Evolutionary conservation across 2,113 vertebrate species (phyloP), one percentile per base, ranked within the genome.

Genomic region (Eubucco bourcierii): DNA sequence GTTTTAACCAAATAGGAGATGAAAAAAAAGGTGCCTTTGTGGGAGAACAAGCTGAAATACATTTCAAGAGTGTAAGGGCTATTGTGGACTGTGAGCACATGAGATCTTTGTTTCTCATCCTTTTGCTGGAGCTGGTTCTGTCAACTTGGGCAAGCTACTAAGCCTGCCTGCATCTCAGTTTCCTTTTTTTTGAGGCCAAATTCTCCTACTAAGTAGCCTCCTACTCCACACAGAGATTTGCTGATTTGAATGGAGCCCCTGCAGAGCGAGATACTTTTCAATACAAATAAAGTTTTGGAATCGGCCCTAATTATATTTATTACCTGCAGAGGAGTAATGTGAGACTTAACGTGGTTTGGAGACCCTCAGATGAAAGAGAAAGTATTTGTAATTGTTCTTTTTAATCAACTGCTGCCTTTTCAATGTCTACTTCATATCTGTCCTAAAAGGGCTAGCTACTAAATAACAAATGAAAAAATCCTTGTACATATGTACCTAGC

Each of bases 281-380:
- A 93, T 94, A 96, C 95, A 96, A 96, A 94, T 96, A 95, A 96
- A 96, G 95, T 95, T 96, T 95, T 95, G 87, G 94, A 94, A 95
- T 90, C 2, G 6, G 80, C 87, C 87, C 91, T 96, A 96, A 96
- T 96, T 96, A 94, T 95, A 95, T 96, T 94, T 96, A 95, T 96
- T 96, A 95, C 95, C 94, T 96, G 94, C 94, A 88, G 91, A 96
- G 93, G 95, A 94, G 94, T 96, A 96, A 94, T 95, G 91, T 72
- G 96, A 95, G 93, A 88, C 93, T 93, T 84, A 91, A 95, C 63
- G 10, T 90, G 82, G 73, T 94, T 95, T 90, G 93, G 93, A 96
- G 95, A 95, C 88, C 80, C 94, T 95, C 76, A 44, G 79, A 92
- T 94, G 91, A 96, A 96, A 95, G 92, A 77, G 65, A 85, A 91